Evolutionary conservation across 1,140 invertebrate genomes (phyloP).

Genomic region (Scaptomyza pallida): DNA sequence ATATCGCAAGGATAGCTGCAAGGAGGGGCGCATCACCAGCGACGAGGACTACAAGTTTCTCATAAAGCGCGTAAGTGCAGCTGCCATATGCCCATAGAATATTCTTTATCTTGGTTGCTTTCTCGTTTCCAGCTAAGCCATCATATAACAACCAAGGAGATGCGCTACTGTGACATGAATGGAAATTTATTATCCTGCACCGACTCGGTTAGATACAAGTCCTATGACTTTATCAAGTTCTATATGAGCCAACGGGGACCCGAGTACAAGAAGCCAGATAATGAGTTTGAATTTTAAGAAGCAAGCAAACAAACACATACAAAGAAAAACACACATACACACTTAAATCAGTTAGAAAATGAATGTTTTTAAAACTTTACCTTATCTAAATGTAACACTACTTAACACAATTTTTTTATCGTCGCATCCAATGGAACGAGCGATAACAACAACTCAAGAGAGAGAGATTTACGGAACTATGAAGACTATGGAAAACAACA

Average conservation of each 20-base stretch:
- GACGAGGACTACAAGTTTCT: conserved; percentile 98
- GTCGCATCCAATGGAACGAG: too few relatives aligned
- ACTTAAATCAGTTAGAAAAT: not conserved
- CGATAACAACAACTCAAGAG: too few relatives aligned
- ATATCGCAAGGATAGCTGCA: conserved; percentile 91
- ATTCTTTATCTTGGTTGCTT: not conserved
- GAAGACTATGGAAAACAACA: too few relatives aligned
- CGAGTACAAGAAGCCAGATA: conserved; percentile 59
- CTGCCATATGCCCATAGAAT: too few relatives aligned
- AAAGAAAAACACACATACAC: too few relatives aligned
- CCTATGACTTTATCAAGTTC: conserved; percentile 96
- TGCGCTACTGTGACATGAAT: conserved; percentile 95
- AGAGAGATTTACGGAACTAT: too few relatives aligned
- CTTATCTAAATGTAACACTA: too few relatives aligned
- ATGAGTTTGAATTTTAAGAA: conserved; percentile 56
- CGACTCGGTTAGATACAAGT: conserved; percentile 96
- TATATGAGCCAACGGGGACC: conserved; percentile 97
- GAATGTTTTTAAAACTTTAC: too few relatives aligned
- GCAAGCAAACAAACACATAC: too few relatives aligned
- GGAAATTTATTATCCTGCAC: conserved; percentile 92
- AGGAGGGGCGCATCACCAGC: conserved; percentile 92
- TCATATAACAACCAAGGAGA: conserved; percentile 97
- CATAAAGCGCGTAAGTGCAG: conserved; percentile 92
- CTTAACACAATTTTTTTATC: too few relatives aligned
- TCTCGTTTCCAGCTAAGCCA: conserved; percentile 92